Base-by-base conservation (phyloP, 2,797 vertebrate genomes). In the Hyperoplus immaculatus region DNA sequence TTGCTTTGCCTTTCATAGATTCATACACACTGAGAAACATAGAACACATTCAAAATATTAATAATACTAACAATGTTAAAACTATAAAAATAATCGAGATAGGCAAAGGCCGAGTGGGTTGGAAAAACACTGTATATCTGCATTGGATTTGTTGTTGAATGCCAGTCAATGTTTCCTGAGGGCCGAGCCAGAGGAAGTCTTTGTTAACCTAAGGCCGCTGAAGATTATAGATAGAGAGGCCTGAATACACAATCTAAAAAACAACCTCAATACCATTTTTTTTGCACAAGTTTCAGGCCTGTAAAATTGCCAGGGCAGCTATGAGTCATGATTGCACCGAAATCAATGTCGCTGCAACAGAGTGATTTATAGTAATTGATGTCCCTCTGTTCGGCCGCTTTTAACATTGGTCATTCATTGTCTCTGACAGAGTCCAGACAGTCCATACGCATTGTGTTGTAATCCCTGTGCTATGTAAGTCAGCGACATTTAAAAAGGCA, bases 131-230 rank as follows among this genome's bases (percentile, higher is more conserved):
- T 8, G 6, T 85, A 81, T 88, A 92, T 89, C 89, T 91, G 90
- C 85, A 69, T 85, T 84, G 67, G 74, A 92, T 92, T 90, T 91
- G 78, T 85, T 80, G 75, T 81, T 75, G 78, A 87, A 78, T 83
- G 83, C 69, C 76, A 80, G 77, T 84, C 62, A 61, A 55, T 77
- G 63, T 86, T 90, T 90, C 89, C 90, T 85, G 75, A 87, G 88
- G 87, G 85, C 67, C 21, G 36, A 78, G 75, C 86, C 29, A 83
- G 80, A 87, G 86, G 90, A 89, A 88, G 86, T 85, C 75, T 89
- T 45, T 69, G 80, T 88, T 90, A 75, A 86, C 77, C 41, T 41
- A 71, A 87, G 81, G 58, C 72, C 55, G 67, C 47, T 78, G 50
- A 85, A 86, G 78, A 82, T 89, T 87, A 78, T n/a, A 89, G 84